Conservation (phyloP, 2,113 vertebrate species). For the Leptodactylus fuscus region DNA sequence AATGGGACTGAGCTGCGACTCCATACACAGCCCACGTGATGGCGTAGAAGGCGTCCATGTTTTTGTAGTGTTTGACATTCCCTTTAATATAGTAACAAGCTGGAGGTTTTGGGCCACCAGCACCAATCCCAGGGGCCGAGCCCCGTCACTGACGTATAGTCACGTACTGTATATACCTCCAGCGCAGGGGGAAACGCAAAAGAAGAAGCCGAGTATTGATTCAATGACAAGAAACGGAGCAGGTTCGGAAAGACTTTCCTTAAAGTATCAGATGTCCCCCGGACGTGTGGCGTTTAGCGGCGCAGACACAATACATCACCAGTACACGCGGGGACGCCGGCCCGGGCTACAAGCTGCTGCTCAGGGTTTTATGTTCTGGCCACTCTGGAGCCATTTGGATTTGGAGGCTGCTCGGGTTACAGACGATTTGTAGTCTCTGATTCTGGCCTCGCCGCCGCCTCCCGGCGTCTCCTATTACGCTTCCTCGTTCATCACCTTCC, state of each 20-base stretch:
- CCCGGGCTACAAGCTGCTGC: neutral
- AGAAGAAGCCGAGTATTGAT: neutral
- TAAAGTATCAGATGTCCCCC: constrained; percentile 14
- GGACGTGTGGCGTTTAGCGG: neutral
- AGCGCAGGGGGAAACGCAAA: neutral
- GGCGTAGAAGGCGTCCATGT: no score
- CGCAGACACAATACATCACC: neutral
- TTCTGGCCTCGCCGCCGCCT: neutral
- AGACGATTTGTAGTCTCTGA: neutral
- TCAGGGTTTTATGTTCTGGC: constrained; percentile 4
- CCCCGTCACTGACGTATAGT: no score
- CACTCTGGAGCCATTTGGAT: constrained; percentile 20
- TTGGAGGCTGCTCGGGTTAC: constrained; percentile 8
- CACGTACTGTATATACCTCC: neutral
- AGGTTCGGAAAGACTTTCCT: no score
- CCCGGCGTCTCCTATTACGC: neutral
- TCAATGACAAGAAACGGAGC: constrained; percentile 3
- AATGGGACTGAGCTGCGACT: no score
- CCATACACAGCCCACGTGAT: no score
- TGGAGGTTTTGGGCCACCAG: no score
- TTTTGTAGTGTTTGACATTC: no score
- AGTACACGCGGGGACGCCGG: neutral
- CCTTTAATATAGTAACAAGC: neutral
- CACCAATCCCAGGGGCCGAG: no score
- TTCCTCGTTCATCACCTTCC: neutral